A percentile compares a stretch with the other conserved stretches of the same genome.
Conservation (phyloP, 2,797 vertebrate species). For the Neosilurus mollespiculum region DNA sequence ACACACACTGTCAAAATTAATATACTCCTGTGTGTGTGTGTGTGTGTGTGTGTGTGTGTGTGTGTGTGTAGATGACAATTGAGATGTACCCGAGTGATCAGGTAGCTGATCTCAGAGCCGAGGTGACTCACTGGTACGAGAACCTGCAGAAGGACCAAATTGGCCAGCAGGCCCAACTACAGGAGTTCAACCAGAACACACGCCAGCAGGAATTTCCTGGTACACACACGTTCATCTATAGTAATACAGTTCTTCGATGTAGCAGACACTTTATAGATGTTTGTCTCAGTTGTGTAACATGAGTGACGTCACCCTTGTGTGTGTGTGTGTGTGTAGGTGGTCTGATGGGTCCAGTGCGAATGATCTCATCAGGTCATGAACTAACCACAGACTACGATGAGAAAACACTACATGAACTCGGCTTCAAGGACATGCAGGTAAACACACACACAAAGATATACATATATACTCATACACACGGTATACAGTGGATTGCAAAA, state of each 20-base stretch:
- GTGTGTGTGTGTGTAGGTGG: constrained; percentile 75
- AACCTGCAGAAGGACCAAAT: constrained; percentile 99
- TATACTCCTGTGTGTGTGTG: not conserved
- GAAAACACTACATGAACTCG: constrained; percentile 95
- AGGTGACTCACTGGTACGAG: constrained; percentile 99
- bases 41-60: not conserved
- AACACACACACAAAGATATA: not conserved
- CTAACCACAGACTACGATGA: constrained; percentile 98
- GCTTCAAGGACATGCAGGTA: constrained; percentile 99
- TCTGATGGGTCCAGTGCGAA: constrained; percentile 95
- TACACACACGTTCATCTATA: no score
- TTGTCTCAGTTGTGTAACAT: not conserved
- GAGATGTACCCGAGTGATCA: constrained; percentile 99
- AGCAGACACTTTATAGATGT: not conserved
- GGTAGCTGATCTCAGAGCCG: constrained; percentile 93
- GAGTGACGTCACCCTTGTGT: not conserved
- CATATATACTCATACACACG: not conserved
- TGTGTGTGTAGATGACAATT: constrained; percentile 88
- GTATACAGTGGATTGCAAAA: no score
- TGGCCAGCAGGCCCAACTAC: constrained; percentile 98
- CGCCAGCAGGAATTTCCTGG: constrained; percentile 94
- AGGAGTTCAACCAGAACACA: constrained; percentile 94
- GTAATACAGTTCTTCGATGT: not conserved
- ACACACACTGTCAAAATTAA: not conserved
- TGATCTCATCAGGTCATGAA: constrained; percentile 98